Conservation (phyloP, 2,888 invertebrate genomes). For the Antheraea assamensis region DNA sequence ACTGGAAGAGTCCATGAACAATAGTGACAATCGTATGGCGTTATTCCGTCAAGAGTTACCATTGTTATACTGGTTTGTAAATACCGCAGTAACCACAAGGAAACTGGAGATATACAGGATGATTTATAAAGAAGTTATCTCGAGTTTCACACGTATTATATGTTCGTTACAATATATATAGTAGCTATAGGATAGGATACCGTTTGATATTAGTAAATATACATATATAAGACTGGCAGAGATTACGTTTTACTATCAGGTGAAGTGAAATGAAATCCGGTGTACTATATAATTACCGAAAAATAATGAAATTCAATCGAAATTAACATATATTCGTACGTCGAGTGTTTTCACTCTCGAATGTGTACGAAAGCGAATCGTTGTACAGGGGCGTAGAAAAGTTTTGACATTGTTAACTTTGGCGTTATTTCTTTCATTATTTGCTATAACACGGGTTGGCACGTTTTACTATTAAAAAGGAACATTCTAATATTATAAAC, state of each 20-base stretch:
- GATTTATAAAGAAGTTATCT: too few species aligned
- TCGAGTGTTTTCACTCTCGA: slow-evolving; percentile 40
- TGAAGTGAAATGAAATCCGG: slow-evolving; percentile 34
- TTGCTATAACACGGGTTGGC: background rate
- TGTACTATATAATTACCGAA: slow-evolving; percentile 27
- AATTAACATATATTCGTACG: slow-evolving; percentile 50
- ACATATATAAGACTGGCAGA: too few species aligned
- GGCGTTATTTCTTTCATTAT: background rate
- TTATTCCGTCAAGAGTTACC: background rate
- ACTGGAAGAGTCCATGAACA: background rate
- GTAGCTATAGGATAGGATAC: background rate
- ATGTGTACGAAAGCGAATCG: slow-evolving; percentile 52
- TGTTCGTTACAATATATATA: background rate
- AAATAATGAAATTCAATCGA: slow-evolving; percentile 33
- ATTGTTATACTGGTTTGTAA: background rate
- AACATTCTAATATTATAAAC: too few species aligned
- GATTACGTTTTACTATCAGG: background rate
- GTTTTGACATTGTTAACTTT: background rate
- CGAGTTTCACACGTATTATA: too few species aligned
- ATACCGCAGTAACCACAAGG: background rate
- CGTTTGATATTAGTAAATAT: background rate
- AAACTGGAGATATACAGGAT: background rate
- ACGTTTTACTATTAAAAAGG: background rate
- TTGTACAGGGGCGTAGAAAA: slow-evolving; percentile 5
- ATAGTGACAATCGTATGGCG: background rate